Conservation (phyloP, 2,797 vertebrate genomes). For the Anguilla pacifica region DNA sequence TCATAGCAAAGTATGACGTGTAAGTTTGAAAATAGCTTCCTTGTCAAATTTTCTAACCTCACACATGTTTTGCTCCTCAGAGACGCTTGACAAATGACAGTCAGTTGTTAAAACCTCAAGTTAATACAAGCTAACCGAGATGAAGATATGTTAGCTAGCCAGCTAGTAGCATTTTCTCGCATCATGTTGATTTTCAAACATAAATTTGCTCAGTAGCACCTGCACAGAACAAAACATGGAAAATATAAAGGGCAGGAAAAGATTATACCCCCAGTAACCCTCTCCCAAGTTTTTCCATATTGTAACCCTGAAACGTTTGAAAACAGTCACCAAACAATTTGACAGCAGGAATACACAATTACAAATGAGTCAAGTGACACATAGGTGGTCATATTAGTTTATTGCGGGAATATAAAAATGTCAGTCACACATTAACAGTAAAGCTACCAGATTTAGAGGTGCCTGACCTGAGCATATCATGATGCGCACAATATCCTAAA, state of each 20-base stretch:
- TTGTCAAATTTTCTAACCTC: not conserved
- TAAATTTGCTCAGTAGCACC: not conserved
- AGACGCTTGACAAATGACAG: not conserved
- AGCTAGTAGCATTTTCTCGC: not conserved
- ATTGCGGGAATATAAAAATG: not conserved
- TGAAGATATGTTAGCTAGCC: not conserved
- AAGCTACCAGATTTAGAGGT: too few relatives aligned
- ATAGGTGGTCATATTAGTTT: too few relatives aligned
- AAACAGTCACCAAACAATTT: too few relatives aligned
- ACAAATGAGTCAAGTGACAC: too few relatives aligned
- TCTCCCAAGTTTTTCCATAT: constrained; percentile 9
- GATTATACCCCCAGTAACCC: not conserved
- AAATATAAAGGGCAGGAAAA: not conserved
- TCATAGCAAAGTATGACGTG: not conserved
- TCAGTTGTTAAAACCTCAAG: not conserved
- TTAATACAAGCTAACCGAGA: not conserved
- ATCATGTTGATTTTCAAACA: not conserved
- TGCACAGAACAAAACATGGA: constrained; percentile 2
- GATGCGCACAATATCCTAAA: too few relatives aligned
- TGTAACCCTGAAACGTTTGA: not conserved
- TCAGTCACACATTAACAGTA: constrained; percentile 15
- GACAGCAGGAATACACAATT: too few relatives aligned
- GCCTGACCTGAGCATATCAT: too few relatives aligned
- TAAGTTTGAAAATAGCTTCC: not conserved
- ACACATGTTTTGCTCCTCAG: not conserved